Base-by-base conservation (phyloP, 2,888 invertebrate species). In the Folsomia manolachei region DNA sequence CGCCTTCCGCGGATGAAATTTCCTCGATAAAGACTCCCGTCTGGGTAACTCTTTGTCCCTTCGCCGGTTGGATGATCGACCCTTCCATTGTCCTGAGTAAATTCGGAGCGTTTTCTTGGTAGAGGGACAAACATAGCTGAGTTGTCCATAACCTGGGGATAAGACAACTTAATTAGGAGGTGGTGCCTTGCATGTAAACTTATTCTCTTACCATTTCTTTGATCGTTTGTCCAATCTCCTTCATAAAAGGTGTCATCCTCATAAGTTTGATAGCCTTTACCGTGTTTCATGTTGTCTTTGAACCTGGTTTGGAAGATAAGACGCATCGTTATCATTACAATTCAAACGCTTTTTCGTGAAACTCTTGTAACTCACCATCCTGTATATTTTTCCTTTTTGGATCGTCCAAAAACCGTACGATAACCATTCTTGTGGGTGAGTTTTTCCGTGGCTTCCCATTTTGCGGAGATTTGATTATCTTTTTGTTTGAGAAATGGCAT, bases 21-120 rank as follows among this genome's bases (percentile, higher is more conserved):
- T 0, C 90, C 91, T 83, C 90, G 89, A 82, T 89, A 90, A 64
- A 89, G 85, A 80, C 89, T 88, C 1, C 88, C 88, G 81, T 89
- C 87, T 56, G 81, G 65, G 64, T 75, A 78, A 19, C 73, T 69
- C 70, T 77, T 76, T 27, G 77, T 72, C 2, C 80, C 80, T n/a
- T 69, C 72, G 0, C 78, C 78, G 14, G 72, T 70, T 52, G 76
- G 75, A 27, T 72, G 70, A 26, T 77, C 79, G n/a, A n/a, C n/a
- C n/a, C n/a, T n/a, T n/a, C n/a, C n/a, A n/a, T 11, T 75, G 60
- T 19, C 80, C 80, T 19, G 75, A 76, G 66, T 78, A 79, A 24
- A 79, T 74, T 18, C 75, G 56, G 9, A 75, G 63, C 9, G 69
- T 71, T 61, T 75, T 75, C 56, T 75, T 75, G 1, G 76, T 71